These are phyloP conservation scores for cattle (Bos taurus) DNA, from an alignment of 2,113 vertebrate genomes.

Conservation along the genomic window DNA sequence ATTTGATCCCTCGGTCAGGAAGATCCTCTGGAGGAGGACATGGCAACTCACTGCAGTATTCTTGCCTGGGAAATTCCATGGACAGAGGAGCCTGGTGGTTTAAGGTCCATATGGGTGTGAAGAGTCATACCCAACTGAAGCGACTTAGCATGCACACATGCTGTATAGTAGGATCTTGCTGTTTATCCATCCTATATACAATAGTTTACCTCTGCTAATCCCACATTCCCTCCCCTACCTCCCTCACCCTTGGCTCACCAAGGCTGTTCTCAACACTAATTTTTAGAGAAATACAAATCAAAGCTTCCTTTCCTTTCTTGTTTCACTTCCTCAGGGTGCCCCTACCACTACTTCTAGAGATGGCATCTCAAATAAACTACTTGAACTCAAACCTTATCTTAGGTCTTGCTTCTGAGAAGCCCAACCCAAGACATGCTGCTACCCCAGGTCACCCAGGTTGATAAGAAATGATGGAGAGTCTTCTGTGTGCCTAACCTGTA, in stretches of 20 bases:
- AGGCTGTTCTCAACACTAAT: not conserved
- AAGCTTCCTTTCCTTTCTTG: not conserved
- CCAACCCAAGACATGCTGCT: not conserved
- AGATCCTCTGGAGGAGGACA: not conserved
- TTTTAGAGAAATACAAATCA: not conserved
- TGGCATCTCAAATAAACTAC: not conserved
- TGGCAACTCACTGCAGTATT: not conserved
- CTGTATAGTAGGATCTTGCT: not conserved
- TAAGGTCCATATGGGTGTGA: fast-evolving
- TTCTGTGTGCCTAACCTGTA: not conserved
- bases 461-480: not conserved
- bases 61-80: not conserved
- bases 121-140: not conserved
- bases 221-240: not conserved
- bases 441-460: not conserved
- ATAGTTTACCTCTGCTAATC: not conserved
- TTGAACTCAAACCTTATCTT: not conserved
- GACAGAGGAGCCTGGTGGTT: not conserved
- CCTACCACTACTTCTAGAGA: not conserved
- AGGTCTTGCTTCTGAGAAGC: not conserved
- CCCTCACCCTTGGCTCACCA: not conserved
- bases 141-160: not conserved
- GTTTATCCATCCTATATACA: not conserved
- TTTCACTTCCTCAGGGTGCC: not conserved
- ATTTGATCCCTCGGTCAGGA: not conserved